A percentile compares a stretch with the other conserved stretches of the same genome.
Evolutionary conservation across 92 coral and sea anemone genomes (phyloP).

Genomic region (Paramuricea clavata): DNA sequence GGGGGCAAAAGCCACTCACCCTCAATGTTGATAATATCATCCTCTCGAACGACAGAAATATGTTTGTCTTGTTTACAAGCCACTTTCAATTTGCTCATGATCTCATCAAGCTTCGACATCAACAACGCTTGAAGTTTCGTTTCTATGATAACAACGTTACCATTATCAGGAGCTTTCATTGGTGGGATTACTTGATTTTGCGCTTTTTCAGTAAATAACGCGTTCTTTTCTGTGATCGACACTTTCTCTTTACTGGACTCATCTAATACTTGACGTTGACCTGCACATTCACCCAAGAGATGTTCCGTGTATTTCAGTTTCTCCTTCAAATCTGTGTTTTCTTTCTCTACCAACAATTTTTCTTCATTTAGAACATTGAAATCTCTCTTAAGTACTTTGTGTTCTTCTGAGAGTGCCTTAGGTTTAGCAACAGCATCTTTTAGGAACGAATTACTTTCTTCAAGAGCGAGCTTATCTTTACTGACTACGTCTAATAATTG

Average conservation of each 20-base stretch:
- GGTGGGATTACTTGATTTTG: not conserved
- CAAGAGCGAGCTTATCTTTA: not conserved
- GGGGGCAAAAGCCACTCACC: not conserved
- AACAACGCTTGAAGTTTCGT: not conserved
- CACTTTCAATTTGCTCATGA: not conserved
- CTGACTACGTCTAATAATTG: not conserved
- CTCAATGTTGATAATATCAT: not conserved
- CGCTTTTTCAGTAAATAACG: not conserved
- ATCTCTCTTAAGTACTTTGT: slow-evolving; percentile 18
- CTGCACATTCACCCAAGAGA: slow-evolving; percentile 12
- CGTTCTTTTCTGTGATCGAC: not conserved
- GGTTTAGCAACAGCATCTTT: slow-evolving; percentile 6
- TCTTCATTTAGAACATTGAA: not conserved
- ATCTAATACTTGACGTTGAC: slow-evolving; percentile 24
- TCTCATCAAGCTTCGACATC: not conserved
- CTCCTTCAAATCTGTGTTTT: slow-evolving; percentile 31
- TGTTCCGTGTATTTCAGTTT: slow-evolving; percentile 9
- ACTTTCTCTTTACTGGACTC: not conserved
- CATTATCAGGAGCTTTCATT: not conserved
- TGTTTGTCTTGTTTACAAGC: not conserved
- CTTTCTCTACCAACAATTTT: slow-evolving; percentile 9
- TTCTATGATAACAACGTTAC: not conserved
- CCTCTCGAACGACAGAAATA: not conserved
- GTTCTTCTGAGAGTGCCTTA: not conserved
- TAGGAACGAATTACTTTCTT: not conserved